phyloP scores from a whole-genome alignment of 2,113 vertebrate genomes.

The Sakesphorus luctuosus region DNA sequence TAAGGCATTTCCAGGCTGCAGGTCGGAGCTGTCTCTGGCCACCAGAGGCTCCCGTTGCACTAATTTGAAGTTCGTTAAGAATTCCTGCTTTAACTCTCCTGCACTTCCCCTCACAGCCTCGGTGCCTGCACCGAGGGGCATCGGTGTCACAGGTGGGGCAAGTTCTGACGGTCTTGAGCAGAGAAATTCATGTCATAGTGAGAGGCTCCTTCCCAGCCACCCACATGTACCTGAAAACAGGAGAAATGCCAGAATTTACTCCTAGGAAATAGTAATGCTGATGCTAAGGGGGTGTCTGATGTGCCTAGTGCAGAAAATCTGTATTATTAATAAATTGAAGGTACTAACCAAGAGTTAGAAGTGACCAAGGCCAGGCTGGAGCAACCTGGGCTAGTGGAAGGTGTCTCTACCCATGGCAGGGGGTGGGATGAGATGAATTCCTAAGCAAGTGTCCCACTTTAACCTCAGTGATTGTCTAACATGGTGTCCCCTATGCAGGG shows the following conservation, averaged over 20 bases:
- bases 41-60: background rate
- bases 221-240: slow-evolving; percentile 82
- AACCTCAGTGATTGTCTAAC: accelerated
- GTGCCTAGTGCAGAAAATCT: background rate
- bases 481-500: background rate
- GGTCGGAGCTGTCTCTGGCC: background rate
- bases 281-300: background rate
- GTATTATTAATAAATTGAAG: background rate
- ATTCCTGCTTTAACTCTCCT: no score
- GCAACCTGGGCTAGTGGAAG: background rate
- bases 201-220: slow-evolving; percentile 91
- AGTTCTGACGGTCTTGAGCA: slow-evolving; percentile 90
- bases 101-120: accelerated
- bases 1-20: background rate
- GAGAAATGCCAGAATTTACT: background rate
- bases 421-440: background rate
- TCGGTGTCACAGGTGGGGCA: slow-evolving; percentile 90
- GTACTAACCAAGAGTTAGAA: background rate
- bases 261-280: accelerated
- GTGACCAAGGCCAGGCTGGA: background rate
- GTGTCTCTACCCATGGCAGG: background rate
- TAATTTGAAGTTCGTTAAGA: accelerated
- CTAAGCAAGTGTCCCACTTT: background rate
- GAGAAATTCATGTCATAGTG: slow-evolving; percentile 94
- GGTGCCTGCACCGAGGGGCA: slow-evolving; percentile 82